Evolutionary conservation across 2,888 invertebrate genomes (phyloP).

Genomic region (Apodemia zela): DNA sequence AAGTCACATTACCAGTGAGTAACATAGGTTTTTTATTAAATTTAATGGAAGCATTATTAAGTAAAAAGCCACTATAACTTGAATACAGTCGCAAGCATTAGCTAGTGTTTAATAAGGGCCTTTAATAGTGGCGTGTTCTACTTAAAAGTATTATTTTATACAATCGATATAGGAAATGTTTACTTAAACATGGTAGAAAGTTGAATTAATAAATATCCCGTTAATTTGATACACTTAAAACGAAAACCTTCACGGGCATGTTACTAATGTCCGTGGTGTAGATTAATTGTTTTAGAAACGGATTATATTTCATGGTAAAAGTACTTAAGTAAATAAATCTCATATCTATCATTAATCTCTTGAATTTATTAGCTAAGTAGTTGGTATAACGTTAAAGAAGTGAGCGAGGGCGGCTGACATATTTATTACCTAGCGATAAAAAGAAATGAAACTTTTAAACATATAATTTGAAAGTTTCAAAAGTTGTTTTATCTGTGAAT

Average conservation of each 20-base stretch:
- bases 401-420: slow-evolving; percentile 62
- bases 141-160: background rate
- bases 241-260: background rate
- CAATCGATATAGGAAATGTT: background rate
- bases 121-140: no score
- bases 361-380: slow-evolving; percentile 64
- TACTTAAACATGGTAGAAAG: background rate
- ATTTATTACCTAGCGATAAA: slow-evolving; percentile 69
- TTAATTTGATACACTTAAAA: slow-evolving; percentile 6
- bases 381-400: slow-evolving; percentile 51
- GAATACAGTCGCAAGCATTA: no score
- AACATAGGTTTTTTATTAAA: no score
- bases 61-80: no score
- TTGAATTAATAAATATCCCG: background rate
- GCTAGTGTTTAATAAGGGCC: no score
- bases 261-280: slow-evolving; percentile 24
- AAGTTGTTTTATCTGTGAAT: slow-evolving; percentile 34
- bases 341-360: slow-evolving; percentile 71
- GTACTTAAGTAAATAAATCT: slow-evolving; percentile 69
- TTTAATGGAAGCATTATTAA: no score
- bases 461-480: slow-evolving; percentile 52
- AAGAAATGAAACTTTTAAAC: slow-evolving; percentile 52
- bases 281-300: slow-evolving; percentile 67
- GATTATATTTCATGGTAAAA: slow-evolving; percentile 64
- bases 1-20: no score